Conservation (phyloP, 2,797 vertebrate genomes). For the Chelon auratus region DNA sequence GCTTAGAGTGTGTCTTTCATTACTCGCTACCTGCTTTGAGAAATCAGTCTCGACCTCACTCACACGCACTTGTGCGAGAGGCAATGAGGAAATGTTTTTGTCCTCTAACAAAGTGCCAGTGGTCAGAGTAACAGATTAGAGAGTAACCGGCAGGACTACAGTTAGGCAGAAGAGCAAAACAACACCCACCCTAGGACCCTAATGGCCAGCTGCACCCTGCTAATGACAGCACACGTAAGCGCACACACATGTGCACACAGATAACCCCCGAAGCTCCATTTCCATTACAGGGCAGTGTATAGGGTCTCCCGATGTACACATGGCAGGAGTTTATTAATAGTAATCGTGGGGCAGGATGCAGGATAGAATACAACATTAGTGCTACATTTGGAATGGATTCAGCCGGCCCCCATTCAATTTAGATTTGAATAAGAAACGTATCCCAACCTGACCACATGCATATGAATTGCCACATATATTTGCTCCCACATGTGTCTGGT, state of each 20-base stretch:
- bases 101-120: slow-evolving; percentile 80
- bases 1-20: slow-evolving; percentile 85
- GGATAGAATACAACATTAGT: slow-evolving; percentile 82
- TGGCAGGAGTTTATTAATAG: slow-evolving; percentile 79
- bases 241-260: slow-evolving; percentile 5
- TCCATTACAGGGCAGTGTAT: slow-evolving; percentile 66
- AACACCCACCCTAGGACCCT: slow-evolving; percentile 73
- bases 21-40: slow-evolving; percentile 85
- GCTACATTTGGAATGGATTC: slow-evolving; percentile 82
- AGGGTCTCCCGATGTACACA: slow-evolving; percentile 70
- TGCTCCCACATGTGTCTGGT: slow-evolving; percentile 85
- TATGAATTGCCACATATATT: slow-evolving; percentile 88
- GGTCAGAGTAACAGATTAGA: slow-evolving; percentile 79
- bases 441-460: slow-evolving; percentile 86
- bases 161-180: slow-evolving; percentile 67
- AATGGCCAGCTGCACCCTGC: slow-evolving; percentile 79
- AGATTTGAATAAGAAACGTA: slow-evolving; percentile 86
- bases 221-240: slow-evolving; percentile 67
- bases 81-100: slow-evolving; percentile 81
- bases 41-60: slow-evolving; percentile 85
- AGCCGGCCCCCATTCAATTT: slow-evolving; percentile 84
- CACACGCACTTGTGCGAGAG: slow-evolving; percentile 76
- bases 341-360: slow-evolving; percentile 84
- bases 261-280: slow-evolving; percentile 38
- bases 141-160: slow-evolving; percentile 65